Evolutionary conservation across 2,797 vertebrate genomes (phyloP).

Genomic region (Sebastes elongatus): DNA sequence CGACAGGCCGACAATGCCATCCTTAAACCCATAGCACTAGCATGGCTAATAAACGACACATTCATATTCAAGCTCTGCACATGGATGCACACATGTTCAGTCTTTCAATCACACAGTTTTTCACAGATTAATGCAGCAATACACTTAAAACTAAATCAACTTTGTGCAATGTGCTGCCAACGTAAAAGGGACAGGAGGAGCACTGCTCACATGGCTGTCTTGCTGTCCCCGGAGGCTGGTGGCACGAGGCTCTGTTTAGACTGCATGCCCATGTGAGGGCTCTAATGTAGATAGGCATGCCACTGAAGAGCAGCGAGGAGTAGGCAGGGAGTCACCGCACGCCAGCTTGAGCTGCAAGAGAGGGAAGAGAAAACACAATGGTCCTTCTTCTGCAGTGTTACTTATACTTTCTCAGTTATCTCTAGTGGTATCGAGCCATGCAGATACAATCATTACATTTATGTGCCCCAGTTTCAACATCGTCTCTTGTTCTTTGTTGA

Average conservation of each 20-base stretch:
- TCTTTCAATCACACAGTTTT: not conserved
- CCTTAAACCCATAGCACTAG: not conserved
- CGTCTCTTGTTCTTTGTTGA: not conserved
- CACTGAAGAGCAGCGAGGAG: constrained; percentile 50
- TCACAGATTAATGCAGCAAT: not conserved
- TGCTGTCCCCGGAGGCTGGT: constrained; percentile 54
- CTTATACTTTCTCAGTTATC: constrained; percentile 10
- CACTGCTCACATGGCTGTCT: constrained; percentile 61
- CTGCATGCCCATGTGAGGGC: constrained; percentile 52
- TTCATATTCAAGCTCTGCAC: not conserved
- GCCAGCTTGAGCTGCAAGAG: constrained; percentile 34
- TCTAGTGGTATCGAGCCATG: not conserved
- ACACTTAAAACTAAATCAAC: constrained; percentile 8
- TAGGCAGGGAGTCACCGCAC: constrained; percentile 26
- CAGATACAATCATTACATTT: not conserved
- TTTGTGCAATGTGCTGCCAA: constrained; percentile 43
- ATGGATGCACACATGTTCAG: not conserved
- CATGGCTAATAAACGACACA: not conserved
- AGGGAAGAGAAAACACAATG: constrained; percentile 27
- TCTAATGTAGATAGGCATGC: constrained; percentile 62
- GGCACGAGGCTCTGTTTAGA: constrained; percentile 61
- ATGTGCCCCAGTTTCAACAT: not conserved
- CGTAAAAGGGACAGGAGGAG: constrained; percentile 62
- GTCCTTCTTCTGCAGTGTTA: constrained; percentile 8
- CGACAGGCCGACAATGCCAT: not conserved